Conservation (phyloP, 1,140 invertebrate species). For the Sogatella furcifera region DNA sequence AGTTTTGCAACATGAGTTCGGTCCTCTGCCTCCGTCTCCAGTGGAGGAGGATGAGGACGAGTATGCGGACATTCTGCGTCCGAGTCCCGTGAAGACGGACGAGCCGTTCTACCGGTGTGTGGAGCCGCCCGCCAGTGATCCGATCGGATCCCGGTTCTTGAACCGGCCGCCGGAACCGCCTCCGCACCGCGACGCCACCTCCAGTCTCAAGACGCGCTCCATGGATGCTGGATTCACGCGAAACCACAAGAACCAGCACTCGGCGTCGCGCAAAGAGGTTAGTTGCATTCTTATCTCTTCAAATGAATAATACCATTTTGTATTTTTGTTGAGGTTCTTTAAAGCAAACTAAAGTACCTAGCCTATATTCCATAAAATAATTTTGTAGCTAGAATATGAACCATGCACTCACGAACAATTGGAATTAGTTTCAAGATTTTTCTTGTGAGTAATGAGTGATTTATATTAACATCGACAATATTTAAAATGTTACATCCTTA, state of each 20-base stretch:
- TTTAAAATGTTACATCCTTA: too few species aligned
- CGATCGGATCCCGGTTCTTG: conserved; percentile 19
- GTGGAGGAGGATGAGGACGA: conserved; percentile 66
- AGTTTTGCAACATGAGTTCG: conserved; percentile 47
- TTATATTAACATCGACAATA: too few species aligned
- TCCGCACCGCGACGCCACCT: conserved; percentile 52
- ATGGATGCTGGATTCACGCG: conserved; percentile 54
- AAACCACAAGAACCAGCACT: conserved; percentile 23
- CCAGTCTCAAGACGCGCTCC: conserved; percentile 64
- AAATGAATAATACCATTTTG: not conserved
- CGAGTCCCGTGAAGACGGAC: conserved; percentile 32
- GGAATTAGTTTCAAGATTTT: too few species aligned
- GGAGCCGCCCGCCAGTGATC: conserved; percentile 24
- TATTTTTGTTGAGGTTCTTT: too few species aligned
- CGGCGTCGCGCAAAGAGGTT: conserved; percentile 25
- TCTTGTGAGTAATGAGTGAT: too few species aligned
- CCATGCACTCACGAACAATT: too few species aligned
- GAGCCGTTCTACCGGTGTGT: conserved; percentile 26
- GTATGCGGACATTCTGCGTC: conserved; percentile 51
- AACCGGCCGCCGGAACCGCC: conserved; percentile 42
- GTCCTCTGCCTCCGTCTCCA: conserved; percentile 65
- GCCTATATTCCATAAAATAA: too few species aligned
- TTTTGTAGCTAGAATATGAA: too few species aligned
- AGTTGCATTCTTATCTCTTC: not conserved
- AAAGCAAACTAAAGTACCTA: too few species aligned